Percentiles rank a stretch among this genome's conserved stretches.
Evolutionary conservation across 2,113 vertebrate species (phyloP).

Genomic region (Cyphomyrus plagiostoma): DNA sequence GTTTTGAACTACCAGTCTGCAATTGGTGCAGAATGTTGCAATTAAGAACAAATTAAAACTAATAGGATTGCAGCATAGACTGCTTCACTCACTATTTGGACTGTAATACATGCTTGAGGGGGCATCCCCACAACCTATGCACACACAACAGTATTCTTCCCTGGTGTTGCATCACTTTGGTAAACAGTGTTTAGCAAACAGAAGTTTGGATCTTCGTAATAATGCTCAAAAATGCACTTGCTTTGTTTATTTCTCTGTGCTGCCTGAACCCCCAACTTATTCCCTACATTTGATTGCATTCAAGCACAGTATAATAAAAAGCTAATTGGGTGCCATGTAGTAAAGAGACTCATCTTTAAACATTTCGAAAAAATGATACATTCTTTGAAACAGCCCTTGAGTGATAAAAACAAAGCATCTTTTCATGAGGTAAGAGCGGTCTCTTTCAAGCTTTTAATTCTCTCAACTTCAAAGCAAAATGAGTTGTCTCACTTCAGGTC

Average conservation of each 20-base stretch:
- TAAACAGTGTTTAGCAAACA: neutral
- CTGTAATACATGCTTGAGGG: neutral
- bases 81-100: neutral
- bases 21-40: conserved; percentile 18
- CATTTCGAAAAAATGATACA: neutral
- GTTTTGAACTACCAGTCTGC: neutral
- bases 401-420: conserved; percentile 18
- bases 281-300: neutral
- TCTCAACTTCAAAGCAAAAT: conserved; percentile 4
- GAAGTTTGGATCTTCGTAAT: neutral
- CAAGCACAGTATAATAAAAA: neutral
- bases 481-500: neutral
- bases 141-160: neutral
- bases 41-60: conserved; percentile 34
- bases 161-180: neutral
- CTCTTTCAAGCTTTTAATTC: conserved; percentile 13
- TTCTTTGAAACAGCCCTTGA: neutral
- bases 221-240: neutral
- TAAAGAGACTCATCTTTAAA: neutral
- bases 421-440: neutral
- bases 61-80: conserved; percentile 12
- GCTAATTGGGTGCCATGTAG: neutral
- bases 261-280: neutral
- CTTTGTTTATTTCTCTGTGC: neutral
- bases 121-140: neutral